phyloP scores from a whole-genome alignment of 2,113 vertebrate species.

The Mastomys coucha region DNA sequence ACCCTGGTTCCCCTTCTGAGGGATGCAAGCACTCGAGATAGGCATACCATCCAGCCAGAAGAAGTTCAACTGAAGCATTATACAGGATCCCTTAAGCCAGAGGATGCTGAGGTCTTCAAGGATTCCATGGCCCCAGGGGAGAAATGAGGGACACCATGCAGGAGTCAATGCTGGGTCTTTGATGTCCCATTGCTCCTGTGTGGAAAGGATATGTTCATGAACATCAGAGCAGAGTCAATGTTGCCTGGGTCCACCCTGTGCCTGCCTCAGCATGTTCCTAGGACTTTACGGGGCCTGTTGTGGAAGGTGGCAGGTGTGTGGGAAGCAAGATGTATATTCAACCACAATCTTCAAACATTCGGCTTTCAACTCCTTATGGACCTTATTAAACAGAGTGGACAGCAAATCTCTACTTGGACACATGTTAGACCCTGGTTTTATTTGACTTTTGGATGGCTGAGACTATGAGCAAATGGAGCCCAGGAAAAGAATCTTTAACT shows the following conservation, averaged over 20 bases:
- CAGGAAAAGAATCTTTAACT: background rate
- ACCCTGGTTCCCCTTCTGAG: slow-evolving; percentile 86
- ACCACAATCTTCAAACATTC: background rate
- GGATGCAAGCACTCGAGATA: slow-evolving; percentile 87
- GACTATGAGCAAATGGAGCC: background rate
- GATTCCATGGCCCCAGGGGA: slow-evolving; percentile 71
- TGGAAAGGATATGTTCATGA: background rate
- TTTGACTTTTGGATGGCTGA: slow-evolving; percentile 15
- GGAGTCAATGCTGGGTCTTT: background rate
- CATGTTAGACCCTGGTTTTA: background rate
- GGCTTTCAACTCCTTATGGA: background rate
- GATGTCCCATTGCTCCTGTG: fast-evolving
- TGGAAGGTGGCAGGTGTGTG: background rate
- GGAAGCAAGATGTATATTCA: background rate
- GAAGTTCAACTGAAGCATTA: slow-evolving; percentile 85
- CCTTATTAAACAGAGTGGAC: background rate
- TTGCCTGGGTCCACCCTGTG: background rate
- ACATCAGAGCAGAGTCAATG: background rate
- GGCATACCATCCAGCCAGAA: slow-evolving; percentile 78
- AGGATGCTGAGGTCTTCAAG: slow-evolving; percentile 81
- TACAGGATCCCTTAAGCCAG: slow-evolving; percentile 84
- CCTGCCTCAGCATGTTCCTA: background rate
- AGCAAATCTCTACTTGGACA: background rate
- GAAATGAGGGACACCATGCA: slow-evolving; percentile 29
- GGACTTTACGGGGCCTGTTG: background rate